Conservation (phyloP, 1,140 invertebrate genomes). For the Eumeta japonica region DNA sequence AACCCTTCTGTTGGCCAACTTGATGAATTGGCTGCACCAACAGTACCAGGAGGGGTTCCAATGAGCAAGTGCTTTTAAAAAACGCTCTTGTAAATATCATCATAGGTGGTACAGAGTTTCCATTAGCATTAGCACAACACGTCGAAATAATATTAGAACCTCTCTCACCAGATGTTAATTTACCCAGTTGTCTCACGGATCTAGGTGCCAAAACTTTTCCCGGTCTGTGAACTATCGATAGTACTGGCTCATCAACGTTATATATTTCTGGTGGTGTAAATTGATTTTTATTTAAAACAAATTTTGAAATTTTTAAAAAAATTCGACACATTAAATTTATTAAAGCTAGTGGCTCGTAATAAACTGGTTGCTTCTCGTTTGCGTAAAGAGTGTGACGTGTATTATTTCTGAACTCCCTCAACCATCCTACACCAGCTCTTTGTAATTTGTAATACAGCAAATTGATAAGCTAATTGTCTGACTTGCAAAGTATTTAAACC, state of each 20-base stretch:
- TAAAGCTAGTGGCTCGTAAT: slow-evolving; percentile 20
- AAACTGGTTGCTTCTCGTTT: slow-evolving; percentile 20
- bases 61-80: slow-evolving; percentile 11
- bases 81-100: slow-evolving; percentile 12
- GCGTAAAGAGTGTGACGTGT: slow-evolving; percentile 10
- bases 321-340: slow-evolving; percentile 15
- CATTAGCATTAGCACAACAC: slow-evolving; percentile 26
- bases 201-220: slow-evolving; percentile 32
- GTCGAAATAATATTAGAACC: slow-evolving; percentile 36
- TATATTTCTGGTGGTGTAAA: slow-evolving; percentile 25
- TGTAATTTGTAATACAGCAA: too few species aligned
- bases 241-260: slow-evolving; percentile 45
- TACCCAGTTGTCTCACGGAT: slow-evolving; percentile 35
- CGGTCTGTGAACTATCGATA: slow-evolving; percentile 46
- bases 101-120: slow-evolving; percentile 29
- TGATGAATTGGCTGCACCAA: slow-evolving; percentile 1
- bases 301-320: slow-evolving; percentile 21
- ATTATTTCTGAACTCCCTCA: too few species aligned
- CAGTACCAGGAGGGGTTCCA: slow-evolving; percentile 9
- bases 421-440: too few species aligned
- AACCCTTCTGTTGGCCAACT: background rate
- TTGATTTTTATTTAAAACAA: slow-evolving; percentile 9
- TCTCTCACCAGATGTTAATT: slow-evolving; percentile 34
- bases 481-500: slow-evolving; percentile 11
- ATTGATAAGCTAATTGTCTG: slow-evolving; percentile 11